Evolutionary conservation across 2,113 vertebrate genomes (phyloP), one percentile per base, ranked within the genome.

Genomic region (Arenaria interpres): DNA sequence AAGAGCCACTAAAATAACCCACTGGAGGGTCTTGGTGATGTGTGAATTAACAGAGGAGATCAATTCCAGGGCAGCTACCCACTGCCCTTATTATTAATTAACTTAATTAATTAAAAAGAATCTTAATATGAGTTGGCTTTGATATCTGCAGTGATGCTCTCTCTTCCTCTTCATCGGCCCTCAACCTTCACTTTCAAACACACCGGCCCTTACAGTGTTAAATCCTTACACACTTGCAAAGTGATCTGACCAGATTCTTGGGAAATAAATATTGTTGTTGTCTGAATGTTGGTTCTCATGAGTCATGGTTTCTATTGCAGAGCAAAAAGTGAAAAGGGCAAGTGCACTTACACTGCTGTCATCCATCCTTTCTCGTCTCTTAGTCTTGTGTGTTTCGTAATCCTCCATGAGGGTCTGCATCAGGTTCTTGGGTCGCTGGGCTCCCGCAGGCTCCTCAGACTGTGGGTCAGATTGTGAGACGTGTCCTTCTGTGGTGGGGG

Each of bases 391-490:
- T 45, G 98, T 98, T 98, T 99, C 99, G 15, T 98, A 99, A 98
- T 99, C 99, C 92, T 99, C 99, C 99, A 99, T 98, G 51, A 99
- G 98, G 7, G 99, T 99, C 98, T 99, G 98, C 99, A 99, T 99
- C 98, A 99, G 98, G 97, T 99, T 99, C 98, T 99, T 99, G 96
- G 99, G 98, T 48, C 99, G 96, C 87, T 98, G 98, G 82, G 98
- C 97, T 89, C 99, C 99, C 12, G 97, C 98, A 21, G 99, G 98
- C 97, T 99, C 99, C 91, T 99, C 99, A 0, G 98, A 95, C 28
- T 98, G 96, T 17, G 96, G 91, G 81, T 99, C 99, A 39, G 98
- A 97, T 80, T 98, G 98, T 1, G 92, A 96, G 48, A 97, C 80
- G 13, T 99, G 98, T n/a, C 98, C 98, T 92, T 99, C 99, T 15